Percentiles rank a stretch among this genome's conserved stretches.
Conservation (phyloP, 2,113 vertebrate genomes). For the Phalacrocorax aristotelis region DNA sequence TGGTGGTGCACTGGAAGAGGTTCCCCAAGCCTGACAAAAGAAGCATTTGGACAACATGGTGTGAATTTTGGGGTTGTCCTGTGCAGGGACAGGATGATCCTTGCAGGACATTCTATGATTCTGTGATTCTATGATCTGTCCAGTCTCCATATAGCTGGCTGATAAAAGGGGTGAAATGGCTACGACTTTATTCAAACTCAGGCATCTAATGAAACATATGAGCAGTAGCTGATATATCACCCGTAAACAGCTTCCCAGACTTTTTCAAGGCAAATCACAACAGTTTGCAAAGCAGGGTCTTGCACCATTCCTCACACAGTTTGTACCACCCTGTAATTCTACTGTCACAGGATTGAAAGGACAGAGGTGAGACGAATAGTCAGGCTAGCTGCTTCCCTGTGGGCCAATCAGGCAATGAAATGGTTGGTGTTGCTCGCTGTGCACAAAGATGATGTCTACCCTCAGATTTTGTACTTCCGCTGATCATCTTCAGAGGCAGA, state of each 20-base stretch:
- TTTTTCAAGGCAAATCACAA: neutral
- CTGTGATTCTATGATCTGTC: neutral
- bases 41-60: too few relatives aligned
- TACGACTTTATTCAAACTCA: neutral
- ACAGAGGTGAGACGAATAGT: rapidly evolving
- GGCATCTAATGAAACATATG: neutral
- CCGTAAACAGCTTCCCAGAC: neutral
- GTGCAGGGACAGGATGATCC: too few relatives aligned
- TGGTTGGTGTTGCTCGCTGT: neutral
- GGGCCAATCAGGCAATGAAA: neutral
- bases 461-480: neutral
- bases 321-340: neutral
- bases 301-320: neutral
- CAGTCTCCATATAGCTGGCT: neutral
- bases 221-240: neutral
- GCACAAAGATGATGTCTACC: neutral
- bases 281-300: neutral
- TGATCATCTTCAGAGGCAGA: neutral
- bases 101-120: too few relatives aligned
- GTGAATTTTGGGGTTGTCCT: too few relatives aligned
- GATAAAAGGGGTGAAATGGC: neutral
- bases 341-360: neutral
- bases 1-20: too few relatives aligned
- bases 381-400: neutral
- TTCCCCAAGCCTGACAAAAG: too few relatives aligned